Evolutionary conservation across 2,888 invertebrate genomes (phyloP).

Genomic region (Synanthedon tipuliformis): DNA sequence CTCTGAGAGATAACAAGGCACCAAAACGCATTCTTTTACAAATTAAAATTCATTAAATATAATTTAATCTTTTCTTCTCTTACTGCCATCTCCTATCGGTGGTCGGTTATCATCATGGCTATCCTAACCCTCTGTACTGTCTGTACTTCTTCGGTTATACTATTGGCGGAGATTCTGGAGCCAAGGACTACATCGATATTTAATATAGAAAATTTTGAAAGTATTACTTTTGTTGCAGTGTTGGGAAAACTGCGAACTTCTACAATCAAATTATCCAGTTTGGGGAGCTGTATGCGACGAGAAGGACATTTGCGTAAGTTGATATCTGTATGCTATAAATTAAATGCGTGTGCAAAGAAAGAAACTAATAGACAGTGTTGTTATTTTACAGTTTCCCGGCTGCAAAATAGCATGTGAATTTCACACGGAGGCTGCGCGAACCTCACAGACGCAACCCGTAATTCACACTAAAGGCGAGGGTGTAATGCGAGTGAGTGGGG

Average conservation of each 20-base stretch:
- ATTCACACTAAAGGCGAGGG: slow-evolving; percentile 78
- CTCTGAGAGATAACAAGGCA: no score
- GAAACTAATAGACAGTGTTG: slow-evolving; percentile 16
- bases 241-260: slow-evolving; percentile 81
- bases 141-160: no score
- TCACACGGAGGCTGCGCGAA: slow-evolving; percentile 72
- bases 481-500: slow-evolving; percentile 73
- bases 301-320: slow-evolving; percentile 79
- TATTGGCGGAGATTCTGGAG: no score
- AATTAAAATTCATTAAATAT: no score
- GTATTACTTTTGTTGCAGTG: slow-evolving; percentile 72
- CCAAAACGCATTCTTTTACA: no score
- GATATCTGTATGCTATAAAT: slow-evolving; percentile 1
- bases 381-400: slow-evolving; percentile 72
- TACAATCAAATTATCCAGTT: slow-evolving; percentile 78
- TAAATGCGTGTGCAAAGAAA: no score
- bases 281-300: slow-evolving; percentile 80
- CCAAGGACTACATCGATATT: no score
- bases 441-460: slow-evolving; percentile 76
- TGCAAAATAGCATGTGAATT: slow-evolving; percentile 80
- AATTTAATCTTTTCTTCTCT: no score
- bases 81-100: no score
- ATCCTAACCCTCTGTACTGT: no score
- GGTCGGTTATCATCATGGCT: no score
- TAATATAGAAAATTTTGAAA: background rate